Percentiles rank a stretch among this genome's conserved stretches.
phyloP scores from a whole-genome alignment of 2,888 invertebrate genomes.

The Drosophila atripex region DNA sequence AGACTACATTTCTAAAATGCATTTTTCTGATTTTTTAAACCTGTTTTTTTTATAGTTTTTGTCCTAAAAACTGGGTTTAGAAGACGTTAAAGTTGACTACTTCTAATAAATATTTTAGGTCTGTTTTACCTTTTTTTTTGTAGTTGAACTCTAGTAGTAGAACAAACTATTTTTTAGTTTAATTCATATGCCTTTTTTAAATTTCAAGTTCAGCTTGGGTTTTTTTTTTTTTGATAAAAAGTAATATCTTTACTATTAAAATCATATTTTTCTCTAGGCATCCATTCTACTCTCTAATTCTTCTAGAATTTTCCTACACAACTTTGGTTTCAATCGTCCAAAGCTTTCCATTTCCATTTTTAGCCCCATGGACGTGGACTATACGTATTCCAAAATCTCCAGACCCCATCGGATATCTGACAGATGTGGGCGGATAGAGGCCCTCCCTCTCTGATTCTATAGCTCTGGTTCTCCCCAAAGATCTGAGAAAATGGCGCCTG shows the following conservation, averaged over 20 bases:
- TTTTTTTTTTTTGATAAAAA: neutral
- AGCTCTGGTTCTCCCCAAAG: neutral
- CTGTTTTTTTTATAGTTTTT: no score
- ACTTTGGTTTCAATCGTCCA: neutral
- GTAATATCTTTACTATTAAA: neutral
- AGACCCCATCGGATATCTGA: conserved; percentile 10
- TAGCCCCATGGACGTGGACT: neutral
- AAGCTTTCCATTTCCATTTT: conserved; percentile 19
- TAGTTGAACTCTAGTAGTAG: neutral
- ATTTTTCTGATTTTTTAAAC: neutral
- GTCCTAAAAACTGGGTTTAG: no score
- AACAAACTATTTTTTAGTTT: neutral
- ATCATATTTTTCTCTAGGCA: neutral
- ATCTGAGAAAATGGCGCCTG: conserved; percentile 24
- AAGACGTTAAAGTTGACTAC: no score
- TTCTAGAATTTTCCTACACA: neutral
- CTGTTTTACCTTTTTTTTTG: neutral
- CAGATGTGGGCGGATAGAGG: conserved; percentile 22
- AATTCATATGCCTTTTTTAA: neutral
- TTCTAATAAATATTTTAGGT: neutral
- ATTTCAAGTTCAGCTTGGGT: neutral
- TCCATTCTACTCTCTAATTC: neutral
- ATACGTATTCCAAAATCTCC: conserved; percentile 23
- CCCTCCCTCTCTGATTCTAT: conserved; percentile 8
- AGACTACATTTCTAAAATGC: neutral